Evolutionary conservation across 2,113 vertebrate genomes (phyloP), one percentile per base, ranked within the genome.

Genomic region (Camelus bactrianus): DNA sequence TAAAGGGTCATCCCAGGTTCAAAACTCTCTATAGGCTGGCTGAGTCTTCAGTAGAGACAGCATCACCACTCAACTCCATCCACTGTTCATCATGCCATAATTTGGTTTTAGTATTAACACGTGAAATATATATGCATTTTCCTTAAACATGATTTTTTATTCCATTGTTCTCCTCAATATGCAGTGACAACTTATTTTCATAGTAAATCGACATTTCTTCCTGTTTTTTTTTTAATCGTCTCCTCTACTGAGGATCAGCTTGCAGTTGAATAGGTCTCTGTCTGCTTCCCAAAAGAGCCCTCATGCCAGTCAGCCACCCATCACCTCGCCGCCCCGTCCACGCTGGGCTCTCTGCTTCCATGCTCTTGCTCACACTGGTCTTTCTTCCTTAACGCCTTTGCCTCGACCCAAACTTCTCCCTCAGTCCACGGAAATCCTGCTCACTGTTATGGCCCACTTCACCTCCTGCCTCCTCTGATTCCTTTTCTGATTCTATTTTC

Each of bases 261-360:
- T 16, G 28, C 1, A 58, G 67, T 32, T 64, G 67, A 52, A 2
- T 3, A 26, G 8, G 14, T 56, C 9, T 62, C 54, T 13, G 4
- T 35, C 28, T 42, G 35, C 19, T 60, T 26, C 42, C 22, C 10
- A 28, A 65, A 72, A 28, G 22, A n/a, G 11, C 19, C 42, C 50
- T 62, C 24, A 8, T 2, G 50, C 28, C 15, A 13, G 3, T 2
- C 65, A 24, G 17, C 3, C 2, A 13, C 3, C 2, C 14, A 7
- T 19, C 6, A 24, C 16, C 5, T 28, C 5, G 0, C 9, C 17
- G 62, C 28, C 30, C 19, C 5, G 17, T 0, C 1, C 16, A 7
- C 20, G 19, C 60, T 9, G 1, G 0, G 2, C 24, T 65, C 50
- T 19, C 3, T 26, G 67, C 22, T 8, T 50, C 58, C 26, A 3